phyloP scores from a whole-genome alignment of 2,797 vertebrate genomes.

The Mycteria americana region DNA sequence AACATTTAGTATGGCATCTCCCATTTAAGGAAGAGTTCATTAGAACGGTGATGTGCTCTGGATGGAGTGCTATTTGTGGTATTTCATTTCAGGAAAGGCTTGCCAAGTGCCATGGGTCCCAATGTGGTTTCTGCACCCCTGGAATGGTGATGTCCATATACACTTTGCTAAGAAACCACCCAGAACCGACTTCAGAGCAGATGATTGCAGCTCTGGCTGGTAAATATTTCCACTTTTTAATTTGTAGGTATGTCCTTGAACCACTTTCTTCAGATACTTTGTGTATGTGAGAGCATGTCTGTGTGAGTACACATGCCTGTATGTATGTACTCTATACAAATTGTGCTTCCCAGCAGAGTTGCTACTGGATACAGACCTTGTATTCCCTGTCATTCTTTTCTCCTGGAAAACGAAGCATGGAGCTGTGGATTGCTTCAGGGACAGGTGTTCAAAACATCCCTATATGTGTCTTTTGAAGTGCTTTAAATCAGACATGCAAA shows the following conservation, averaged over 20 bases:
- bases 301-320: background rate
- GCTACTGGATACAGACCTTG: background rate
- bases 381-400: background rate
- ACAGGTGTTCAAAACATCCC: background rate
- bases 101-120: slow-evolving; percentile 87
- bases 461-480: background rate
- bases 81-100: slow-evolving; percentile 85
- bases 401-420: background rate
- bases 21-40: background rate
- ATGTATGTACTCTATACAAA: background rate
- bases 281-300: background rate
- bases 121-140: slow-evolving; percentile 92
- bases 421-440: background rate
- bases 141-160: slow-evolving; percentile 97
- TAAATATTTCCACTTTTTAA: slow-evolving; percentile 53
- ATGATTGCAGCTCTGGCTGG: slow-evolving; percentile 81
- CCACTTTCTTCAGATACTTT: background rate
- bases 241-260: background rate
- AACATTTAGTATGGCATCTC: background rate
- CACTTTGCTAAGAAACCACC: slow-evolving; percentile 84
- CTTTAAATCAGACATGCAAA: background rate
- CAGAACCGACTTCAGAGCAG: slow-evolving; percentile 81
- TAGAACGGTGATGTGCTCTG: slow-evolving; percentile 80
- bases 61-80: background rate
- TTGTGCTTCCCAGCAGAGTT: background rate